phyloP scores from a whole-genome alignment of 2,797 vertebrate genomes.

The Sebastes nivosus region DNA sequence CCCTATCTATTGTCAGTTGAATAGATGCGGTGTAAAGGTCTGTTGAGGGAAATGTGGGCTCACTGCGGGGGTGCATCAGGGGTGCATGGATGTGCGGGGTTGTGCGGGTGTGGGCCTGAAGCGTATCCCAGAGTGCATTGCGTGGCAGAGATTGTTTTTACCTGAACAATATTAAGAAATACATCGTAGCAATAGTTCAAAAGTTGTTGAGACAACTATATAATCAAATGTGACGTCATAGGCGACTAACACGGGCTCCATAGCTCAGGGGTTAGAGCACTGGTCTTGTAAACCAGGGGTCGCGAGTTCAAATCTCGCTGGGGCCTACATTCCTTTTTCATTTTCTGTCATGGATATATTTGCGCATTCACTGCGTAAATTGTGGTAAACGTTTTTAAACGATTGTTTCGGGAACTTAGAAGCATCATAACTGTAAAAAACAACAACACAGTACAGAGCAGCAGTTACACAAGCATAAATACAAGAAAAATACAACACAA shows the following conservation, averaged over 20 bases:
- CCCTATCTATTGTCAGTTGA: neutral
- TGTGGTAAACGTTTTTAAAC: neutral
- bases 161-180: too few species aligned
- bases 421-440: too few species aligned
- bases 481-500: neutral
- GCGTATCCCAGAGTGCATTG: neutral
- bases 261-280: constrained; percentile 82
- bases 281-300: constrained; percentile 84
- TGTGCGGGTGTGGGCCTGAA: too few species aligned
- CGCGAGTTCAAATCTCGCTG: constrained; percentile 85
- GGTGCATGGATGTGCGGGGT: too few species aligned
- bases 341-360: neutral
- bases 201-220: neutral
- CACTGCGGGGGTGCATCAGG: too few species aligned
- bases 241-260: constrained; percentile 17
- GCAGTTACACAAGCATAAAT: neutral
- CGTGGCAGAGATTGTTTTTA: neutral
- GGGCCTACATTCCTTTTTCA: constrained; percentile 57
- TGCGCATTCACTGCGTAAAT: neutral
- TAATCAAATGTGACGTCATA: accelerated
- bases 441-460: too few species aligned
- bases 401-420: neutral
- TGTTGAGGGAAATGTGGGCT: neutral
- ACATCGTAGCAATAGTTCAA: neutral
- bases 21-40: too few species aligned